These are phyloP conservation scores for Chironomus tepperi DNA, from an alignment of 1,140 invertebrate genomes.

Conservation along the genomic window DNA sequence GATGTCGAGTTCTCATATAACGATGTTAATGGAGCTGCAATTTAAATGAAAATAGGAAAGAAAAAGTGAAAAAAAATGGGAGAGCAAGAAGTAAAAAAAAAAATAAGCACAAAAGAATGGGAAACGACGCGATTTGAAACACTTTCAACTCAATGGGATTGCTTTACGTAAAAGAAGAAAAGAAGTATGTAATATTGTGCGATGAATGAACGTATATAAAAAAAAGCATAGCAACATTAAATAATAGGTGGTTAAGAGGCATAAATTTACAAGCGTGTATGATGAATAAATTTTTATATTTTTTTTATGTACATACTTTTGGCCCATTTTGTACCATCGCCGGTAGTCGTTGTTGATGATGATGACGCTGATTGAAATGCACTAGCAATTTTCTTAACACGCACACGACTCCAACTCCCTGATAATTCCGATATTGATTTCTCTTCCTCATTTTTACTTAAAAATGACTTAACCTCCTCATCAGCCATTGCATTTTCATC, in stretches of 20 bases:
- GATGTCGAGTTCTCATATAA: neutral
- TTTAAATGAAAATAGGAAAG: slow-evolving; percentile 2
- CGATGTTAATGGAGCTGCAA: slow-evolving; percentile 1
- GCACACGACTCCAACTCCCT: slow-evolving; percentile 37
- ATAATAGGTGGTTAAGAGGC: neutral
- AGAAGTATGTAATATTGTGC: neutral
- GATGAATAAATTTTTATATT: slow-evolving; percentile 14
- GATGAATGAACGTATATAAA: neutral
- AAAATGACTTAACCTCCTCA: slow-evolving; percentile 36
- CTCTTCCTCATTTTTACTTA: slow-evolving; percentile 29
- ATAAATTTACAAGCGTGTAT: neutral
- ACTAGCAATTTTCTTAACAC: slow-evolving; percentile 33
- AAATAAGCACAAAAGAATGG: neutral
- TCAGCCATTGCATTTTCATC: slow-evolving; percentile 35
- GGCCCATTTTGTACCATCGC: neutral
- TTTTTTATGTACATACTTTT: slow-evolving; percentile 20
- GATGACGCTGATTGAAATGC: slow-evolving; percentile 24
- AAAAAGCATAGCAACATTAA: neutral
- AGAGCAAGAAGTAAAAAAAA: too few species aligned
- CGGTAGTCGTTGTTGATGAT: neutral
- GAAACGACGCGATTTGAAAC: neutral
- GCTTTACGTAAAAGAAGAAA: neutral
- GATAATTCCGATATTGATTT: slow-evolving; percentile 33
- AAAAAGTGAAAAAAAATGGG: neutral
- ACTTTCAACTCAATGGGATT: neutral